Conservation (phyloP, 1,140 invertebrate genomes). For the Drosophila ohnishii region DNA sequence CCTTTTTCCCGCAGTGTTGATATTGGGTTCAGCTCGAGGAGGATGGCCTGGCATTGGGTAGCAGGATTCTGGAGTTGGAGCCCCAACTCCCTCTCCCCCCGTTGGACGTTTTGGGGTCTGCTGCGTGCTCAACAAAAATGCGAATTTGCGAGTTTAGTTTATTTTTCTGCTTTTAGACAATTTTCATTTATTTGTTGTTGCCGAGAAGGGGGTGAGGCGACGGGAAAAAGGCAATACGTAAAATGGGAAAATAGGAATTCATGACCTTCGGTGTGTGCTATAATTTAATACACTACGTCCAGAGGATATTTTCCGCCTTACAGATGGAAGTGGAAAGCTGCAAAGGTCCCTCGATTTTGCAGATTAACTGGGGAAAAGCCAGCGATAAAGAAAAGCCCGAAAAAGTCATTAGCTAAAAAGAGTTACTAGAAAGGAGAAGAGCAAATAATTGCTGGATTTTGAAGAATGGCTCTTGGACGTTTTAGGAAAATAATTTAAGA, state of each 20-base stretch:
- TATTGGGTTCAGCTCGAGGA: constrained; percentile 52
- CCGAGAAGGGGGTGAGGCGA: constrained; percentile 2
- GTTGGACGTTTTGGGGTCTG: constrained; percentile 56
- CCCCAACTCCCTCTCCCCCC: constrained; percentile 18
- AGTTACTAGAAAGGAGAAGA: constrained; percentile 2
- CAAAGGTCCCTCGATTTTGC: constrained; percentile 5
- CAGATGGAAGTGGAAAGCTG: constrained; percentile 5
- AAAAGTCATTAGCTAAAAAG: constrained; percentile 41
- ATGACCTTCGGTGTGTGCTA: constrained; percentile 79
- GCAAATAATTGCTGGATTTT: constrained; percentile 2
- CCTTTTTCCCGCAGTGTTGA: constrained; percentile 61
- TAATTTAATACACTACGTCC: constrained; percentile 75
- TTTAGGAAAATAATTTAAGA: neutral
- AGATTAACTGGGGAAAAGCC: constrained; percentile 23
- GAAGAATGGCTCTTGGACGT: neutral
- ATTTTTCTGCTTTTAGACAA: constrained; percentile 81
- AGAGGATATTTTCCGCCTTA: constrained; percentile 49
- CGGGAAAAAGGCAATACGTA: constrained; percentile 72
- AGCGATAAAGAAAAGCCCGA: constrained; percentile 12
- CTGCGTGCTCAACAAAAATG: constrained; percentile 77
- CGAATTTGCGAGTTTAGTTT: constrained; percentile 82
- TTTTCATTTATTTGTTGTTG: constrained; percentile 79
- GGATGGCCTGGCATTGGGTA: constrained; percentile 40
- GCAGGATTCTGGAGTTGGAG: constrained; percentile 28
- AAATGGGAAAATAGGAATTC: constrained; percentile 80